These are phyloP conservation scores for Anguilla megastoma DNA, from an alignment of 2,797 vertebrate genomes.

Conservation along the genomic window DNA sequence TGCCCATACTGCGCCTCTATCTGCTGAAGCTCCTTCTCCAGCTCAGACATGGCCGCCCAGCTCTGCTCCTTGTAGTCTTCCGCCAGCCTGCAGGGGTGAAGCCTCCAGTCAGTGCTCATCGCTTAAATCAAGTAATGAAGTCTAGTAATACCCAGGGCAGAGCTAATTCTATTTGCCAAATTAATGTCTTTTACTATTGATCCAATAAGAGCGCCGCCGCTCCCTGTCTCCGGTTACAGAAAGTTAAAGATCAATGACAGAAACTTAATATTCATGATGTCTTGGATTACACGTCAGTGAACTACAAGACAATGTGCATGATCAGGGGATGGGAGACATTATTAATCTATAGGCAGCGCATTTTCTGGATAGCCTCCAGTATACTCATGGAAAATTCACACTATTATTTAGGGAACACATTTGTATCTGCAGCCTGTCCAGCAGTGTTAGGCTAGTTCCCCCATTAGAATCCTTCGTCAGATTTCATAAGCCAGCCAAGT, in stretches of 20 bases:
- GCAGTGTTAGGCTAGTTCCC: neutral
- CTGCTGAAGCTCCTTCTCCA: slow-evolving; percentile 92
- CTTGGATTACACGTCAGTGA: neutral
- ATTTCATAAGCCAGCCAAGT: neutral
- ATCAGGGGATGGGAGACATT: neutral
- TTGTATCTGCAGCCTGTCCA: neutral
- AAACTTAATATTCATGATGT: neutral
- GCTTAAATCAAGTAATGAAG: neutral
- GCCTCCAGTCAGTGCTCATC: neutral
- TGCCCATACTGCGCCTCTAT: slow-evolving; percentile 91
- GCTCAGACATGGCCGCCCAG: slow-evolving; percentile 87
- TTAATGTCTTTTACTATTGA: neutral
- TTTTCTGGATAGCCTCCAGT: neutral
- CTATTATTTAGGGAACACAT: too few species aligned
- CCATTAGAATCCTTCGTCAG: neutral
- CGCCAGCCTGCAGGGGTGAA: slow-evolving; percentile 70
- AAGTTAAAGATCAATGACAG: neutral
- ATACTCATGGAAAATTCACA: neutral
- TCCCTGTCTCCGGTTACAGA: neutral
- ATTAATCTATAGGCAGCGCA: neutral
- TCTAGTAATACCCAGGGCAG: neutral
- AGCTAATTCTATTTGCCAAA: neutral
- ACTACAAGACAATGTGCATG: neutral
- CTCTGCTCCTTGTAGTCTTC: slow-evolving; percentile 94
- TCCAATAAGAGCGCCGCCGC: neutral